Conservation (phyloP, 2,113 vertebrate genomes). For the Catagonus wagneri region DNA sequence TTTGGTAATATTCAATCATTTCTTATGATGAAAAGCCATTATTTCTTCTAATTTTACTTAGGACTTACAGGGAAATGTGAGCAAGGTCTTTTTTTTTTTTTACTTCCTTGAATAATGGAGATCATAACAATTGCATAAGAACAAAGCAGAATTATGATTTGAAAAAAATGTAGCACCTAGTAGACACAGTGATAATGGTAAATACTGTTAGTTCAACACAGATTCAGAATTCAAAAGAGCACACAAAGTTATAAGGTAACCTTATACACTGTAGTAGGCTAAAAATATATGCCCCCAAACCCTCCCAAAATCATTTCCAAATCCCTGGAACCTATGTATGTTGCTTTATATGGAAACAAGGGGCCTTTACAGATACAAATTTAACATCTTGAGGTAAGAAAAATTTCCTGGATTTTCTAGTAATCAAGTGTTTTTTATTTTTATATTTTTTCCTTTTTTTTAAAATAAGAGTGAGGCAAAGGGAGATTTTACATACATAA, state of each 20-base stretch:
- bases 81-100: not conserved
- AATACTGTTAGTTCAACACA: not conserved
- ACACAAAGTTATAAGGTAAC: not conserved
- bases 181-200: not conserved
- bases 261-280: not conserved
- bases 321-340: not conserved
- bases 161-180: not conserved
- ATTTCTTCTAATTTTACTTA: not conserved
- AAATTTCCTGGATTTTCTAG: not conserved
- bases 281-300: not conserved
- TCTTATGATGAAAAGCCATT: slow-evolving; percentile 31
- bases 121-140: not conserved
- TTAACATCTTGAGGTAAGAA: not conserved
- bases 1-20: not conserved
- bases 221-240: not conserved
- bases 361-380: not conserved
- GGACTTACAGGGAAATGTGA: not conserved
- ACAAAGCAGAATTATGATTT: not conserved
- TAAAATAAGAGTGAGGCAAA: not conserved
- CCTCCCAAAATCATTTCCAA: not conserved
- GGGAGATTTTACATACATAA: not conserved
- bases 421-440: not conserved
- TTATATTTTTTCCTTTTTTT: too few species aligned
- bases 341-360: not conserved
- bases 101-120: not conserved